Conservation (phyloP, 1,140 invertebrate genomes). For the Anastrepha obliqua region DNA sequence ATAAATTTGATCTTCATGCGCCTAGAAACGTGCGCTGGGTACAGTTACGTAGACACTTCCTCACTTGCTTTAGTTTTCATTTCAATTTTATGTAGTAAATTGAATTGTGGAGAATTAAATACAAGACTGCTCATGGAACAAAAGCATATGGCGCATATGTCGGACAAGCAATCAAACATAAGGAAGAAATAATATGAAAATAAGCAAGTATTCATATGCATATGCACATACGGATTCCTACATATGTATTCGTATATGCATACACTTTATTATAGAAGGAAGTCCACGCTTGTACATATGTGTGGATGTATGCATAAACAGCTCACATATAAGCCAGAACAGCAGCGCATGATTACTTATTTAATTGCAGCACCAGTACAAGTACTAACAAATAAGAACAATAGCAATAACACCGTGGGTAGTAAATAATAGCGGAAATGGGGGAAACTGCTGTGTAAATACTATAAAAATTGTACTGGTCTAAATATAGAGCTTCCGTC, state of each 20-base stretch:
- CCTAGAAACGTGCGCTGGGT: too few species aligned
- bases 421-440: neutral
- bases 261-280: neutral
- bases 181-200: neutral
- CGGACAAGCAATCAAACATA: neutral
- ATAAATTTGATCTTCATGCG: too few species aligned
- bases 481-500: neutral
- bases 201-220: too few species aligned
- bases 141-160: neutral
- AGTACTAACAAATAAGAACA: slow-evolving; percentile 6
- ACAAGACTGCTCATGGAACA: neutral
- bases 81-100: slow-evolving; percentile 2
- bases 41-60: too few species aligned
- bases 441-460: slow-evolving; percentile 30
- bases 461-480: neutral
- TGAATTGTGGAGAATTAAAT: neutral
- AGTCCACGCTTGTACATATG: neutral
- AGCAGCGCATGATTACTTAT: too few species aligned
- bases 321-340: too few species aligned
- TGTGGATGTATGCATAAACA: too few species aligned
- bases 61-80: neutral
- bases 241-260: neutral
- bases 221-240: too few species aligned
- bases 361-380: too few species aligned
- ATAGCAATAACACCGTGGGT: neutral